Percentiles rank a stretch among this genome's conserved stretches.
phyloP scores from a whole-genome alignment of 1,140 invertebrate species.

The Bursaphelenchus mucronatus region DNA sequence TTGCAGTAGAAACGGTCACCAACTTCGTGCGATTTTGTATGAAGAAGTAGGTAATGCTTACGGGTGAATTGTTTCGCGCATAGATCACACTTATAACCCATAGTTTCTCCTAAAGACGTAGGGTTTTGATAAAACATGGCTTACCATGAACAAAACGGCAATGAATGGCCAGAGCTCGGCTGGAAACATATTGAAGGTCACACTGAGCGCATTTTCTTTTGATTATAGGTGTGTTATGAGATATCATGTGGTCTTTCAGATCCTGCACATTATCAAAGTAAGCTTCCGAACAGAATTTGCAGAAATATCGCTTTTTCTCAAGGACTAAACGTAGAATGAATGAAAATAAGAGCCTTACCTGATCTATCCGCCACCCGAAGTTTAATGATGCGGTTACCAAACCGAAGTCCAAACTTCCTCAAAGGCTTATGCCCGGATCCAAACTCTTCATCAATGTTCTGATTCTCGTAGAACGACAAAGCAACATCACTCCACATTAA shows the following conservation, averaged over 20 bases:
- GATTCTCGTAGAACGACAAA: background rate
- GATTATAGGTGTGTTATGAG: background rate
- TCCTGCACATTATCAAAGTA: constrained; percentile 4
- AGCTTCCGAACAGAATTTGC: background rate
- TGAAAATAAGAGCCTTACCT: background rate
- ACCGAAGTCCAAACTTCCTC: constrained; percentile 1
- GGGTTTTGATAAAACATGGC: background rate
- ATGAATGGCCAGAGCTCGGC: constrained; percentile 2
- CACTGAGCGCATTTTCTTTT: constrained; percentile 1
- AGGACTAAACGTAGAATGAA: background rate
- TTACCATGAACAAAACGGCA: constrained; percentile 8
- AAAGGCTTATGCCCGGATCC: constrained; percentile 4
- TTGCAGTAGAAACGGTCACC: background rate
- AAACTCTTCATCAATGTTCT: constrained; percentile 3
- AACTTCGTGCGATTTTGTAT: constrained; percentile 4
- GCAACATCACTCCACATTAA: too few relatives aligned
- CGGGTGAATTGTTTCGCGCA: constrained; percentile 7
- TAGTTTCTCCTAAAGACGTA: constrained; percentile 11
- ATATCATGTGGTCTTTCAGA: constrained; percentile 8
- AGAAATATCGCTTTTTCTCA: constrained; percentile 1
- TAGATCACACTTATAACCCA: constrained; percentile 10
- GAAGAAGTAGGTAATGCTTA: background rate
- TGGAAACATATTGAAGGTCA: background rate
- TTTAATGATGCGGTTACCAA: constrained; percentile 11
- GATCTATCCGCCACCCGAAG: constrained; percentile 5